Conservation (phyloP, 2,888 invertebrate species). For the Aelia acuminata region DNA sequence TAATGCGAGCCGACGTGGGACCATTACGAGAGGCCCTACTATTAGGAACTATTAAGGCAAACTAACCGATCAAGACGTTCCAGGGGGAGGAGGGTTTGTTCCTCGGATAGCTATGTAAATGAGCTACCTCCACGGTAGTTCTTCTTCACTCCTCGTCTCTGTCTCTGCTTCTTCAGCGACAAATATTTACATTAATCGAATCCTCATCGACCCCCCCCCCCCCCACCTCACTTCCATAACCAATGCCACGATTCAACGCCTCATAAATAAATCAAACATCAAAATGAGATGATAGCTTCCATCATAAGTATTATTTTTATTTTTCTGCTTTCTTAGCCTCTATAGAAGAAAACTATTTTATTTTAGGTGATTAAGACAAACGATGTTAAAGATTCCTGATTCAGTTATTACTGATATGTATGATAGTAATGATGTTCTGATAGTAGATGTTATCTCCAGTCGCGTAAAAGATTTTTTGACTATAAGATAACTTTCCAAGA, state of each 20-base stretch:
- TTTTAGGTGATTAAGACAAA: too few species aligned
- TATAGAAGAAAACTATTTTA: too few species aligned
- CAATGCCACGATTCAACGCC: background rate
- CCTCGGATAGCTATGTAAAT: conserved; percentile 41
- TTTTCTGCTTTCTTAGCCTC: background rate
- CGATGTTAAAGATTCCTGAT: too few species aligned
- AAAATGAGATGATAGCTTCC: background rate
- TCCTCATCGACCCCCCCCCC: background rate
- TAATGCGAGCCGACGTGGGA: conserved; percentile 46
- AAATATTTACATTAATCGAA: conserved; percentile 39
- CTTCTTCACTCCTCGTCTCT: background rate
- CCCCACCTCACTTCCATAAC: background rate
- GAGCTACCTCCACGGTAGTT: conserved; percentile 39
- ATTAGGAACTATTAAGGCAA: conserved; percentile 51
- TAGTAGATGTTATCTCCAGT: too few species aligned
- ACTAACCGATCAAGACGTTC: conserved; percentile 46
- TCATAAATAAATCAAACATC: background rate
- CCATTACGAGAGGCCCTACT: conserved; percentile 40
- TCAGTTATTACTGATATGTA: too few species aligned
- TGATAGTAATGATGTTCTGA: too few species aligned
- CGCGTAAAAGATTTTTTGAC: too few species aligned
- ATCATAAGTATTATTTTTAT: background rate
- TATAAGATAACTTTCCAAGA: too few species aligned
- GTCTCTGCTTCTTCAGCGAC: background rate
- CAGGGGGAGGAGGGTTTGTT: conserved; percentile 6